Percentiles rank a stretch among this genome's conserved stretches.
These are phyloP conservation scores for Xestoiulus laeticollis DNA, from an alignment of 2,888 invertebrate genomes.

Conservation along the genomic window DNA sequence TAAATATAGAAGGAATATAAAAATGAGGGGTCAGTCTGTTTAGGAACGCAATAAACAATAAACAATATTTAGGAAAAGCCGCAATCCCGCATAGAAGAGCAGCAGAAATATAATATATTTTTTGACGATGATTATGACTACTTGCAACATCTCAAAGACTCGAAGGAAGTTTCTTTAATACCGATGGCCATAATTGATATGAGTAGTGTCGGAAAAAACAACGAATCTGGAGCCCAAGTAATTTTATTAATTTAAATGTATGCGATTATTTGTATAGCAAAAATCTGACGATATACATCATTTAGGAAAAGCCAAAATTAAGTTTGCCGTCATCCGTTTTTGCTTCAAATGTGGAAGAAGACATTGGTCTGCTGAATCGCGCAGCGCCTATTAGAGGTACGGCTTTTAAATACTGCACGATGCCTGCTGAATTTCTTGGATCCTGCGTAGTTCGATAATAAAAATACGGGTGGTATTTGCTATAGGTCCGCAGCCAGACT, in stretches of 20 bases:
- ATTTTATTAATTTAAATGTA: background rate
- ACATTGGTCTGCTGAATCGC: constrained; percentile 82
- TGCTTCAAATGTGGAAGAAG: constrained; percentile 85
- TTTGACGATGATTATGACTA: constrained; percentile 97
- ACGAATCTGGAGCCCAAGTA: background rate
- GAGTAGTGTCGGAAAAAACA: background rate
- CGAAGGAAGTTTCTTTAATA: constrained; percentile 61
- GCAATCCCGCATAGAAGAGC: constrained; percentile 70
- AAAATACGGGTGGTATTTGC: background rate
- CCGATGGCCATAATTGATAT: constrained; percentile 61
- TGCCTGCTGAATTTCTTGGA: background rate
- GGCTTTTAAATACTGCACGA: background rate
- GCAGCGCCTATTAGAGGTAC: constrained; percentile 77
- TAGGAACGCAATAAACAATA: too few species aligned
- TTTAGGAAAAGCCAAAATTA: constrained; percentile 61
- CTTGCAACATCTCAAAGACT: constrained; percentile 84
- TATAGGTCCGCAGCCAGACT: constrained; percentile 67
- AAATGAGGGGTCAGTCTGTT: too few species aligned
- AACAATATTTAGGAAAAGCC: background rate
- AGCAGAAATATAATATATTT: constrained; percentile 87
- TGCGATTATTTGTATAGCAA: too few species aligned
- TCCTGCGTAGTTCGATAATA: background rate
- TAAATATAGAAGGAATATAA: too few species aligned
- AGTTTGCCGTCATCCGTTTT: constrained; percentile 87
- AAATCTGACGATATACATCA: background rate